A percentile compares a stretch with the other conserved stretches of the same genome.
Conservation (phyloP, 1,140 invertebrate species). For the Eriocheir sinensis region DNA sequence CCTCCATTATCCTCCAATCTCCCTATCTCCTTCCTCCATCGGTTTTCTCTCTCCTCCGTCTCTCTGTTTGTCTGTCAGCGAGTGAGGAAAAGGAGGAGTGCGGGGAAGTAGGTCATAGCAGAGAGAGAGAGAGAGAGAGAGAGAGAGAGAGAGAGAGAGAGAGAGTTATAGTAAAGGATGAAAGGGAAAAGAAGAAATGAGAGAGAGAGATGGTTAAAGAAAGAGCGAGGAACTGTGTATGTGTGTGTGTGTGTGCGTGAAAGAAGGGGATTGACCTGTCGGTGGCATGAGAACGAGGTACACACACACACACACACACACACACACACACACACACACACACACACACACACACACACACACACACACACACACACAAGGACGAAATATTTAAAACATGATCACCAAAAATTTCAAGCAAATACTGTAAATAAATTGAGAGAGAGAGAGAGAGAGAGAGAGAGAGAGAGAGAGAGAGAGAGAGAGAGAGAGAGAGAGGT, state of each 20-base stretch:
- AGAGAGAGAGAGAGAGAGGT: neutral
- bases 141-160: neutral
- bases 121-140: no score
- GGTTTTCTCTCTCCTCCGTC: neutral
- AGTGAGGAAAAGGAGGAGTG: neutral
- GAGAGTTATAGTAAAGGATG: neutral
- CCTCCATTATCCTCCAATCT: constrained; percentile 12
- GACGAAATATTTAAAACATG: no score
- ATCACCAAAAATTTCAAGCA: no score
- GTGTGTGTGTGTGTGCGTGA: neutral
- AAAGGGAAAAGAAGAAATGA: no score
- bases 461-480: constrained; percentile 48
- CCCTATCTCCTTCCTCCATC: neutral
- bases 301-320: constrained; percentile 18
- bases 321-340: constrained; percentile 4
- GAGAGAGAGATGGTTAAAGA: neutral
- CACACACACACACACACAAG: neutral
- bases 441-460: constrained; percentile 50
- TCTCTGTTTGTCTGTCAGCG: neutral
- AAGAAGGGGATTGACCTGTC: neutral
- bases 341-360: neutral
- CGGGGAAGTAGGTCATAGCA: no score
- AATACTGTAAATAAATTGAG: no score
- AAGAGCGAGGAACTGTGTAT: no score
- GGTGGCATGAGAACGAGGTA: neutral